These are phyloP conservation scores for Lagorchestes hirsutus DNA, from an alignment of 2,797 vertebrate genomes.

Conservation along the genomic window DNA sequence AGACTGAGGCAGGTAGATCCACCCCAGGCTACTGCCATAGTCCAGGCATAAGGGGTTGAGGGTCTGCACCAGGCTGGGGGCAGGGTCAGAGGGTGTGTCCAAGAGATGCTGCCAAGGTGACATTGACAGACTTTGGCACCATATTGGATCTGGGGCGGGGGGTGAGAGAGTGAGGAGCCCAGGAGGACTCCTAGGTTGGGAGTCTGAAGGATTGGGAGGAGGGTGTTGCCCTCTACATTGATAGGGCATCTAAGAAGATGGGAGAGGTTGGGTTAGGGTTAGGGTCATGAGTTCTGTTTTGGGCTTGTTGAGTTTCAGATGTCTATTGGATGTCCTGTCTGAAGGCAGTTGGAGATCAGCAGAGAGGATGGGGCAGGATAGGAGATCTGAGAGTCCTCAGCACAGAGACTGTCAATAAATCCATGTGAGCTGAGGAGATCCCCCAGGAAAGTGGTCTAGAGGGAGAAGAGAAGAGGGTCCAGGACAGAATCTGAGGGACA, in stretches of 20 bases:
- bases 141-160: too few relatives aligned
- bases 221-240: not conserved
- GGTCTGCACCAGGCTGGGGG: not conserved
- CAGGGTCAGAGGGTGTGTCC: too few relatives aligned
- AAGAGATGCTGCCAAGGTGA: not conserved
- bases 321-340: not conserved
- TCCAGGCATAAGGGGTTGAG: not conserved
- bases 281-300: not conserved
- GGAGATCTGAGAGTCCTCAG: not conserved
- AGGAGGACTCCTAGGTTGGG: not conserved
- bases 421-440: not conserved
- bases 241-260: not conserved
- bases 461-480: not conserved
- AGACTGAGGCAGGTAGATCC: too few relatives aligned
- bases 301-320: too few relatives aligned
- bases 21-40: not conserved
- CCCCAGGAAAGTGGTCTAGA: not conserved
- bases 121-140: not conserved
- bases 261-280: not conserved
- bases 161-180: too few relatives aligned
- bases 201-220: not conserved
- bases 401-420: not conserved
- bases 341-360: not conserved
- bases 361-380: not conserved
- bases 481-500: not conserved